phyloP scores from a whole-genome alignment of 2,113 vertebrate genomes.

The Maccullochella peelii region DNA sequence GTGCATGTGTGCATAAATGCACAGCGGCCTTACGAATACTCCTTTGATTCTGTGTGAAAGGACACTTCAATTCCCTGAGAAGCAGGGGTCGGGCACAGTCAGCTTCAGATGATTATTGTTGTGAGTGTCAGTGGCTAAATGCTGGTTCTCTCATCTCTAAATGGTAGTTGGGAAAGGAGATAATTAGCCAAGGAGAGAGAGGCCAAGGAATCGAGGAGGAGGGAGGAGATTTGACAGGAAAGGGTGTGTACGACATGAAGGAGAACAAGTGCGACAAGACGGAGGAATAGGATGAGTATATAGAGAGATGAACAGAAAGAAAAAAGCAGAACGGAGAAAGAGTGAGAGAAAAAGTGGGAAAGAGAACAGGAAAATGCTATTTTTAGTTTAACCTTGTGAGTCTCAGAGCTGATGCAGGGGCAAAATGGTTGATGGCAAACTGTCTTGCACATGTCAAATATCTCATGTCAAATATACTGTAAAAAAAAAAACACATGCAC shows the following conservation, averaged over 20 bases:
- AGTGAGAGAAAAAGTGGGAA: neutral
- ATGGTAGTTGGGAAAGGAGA: neutral
- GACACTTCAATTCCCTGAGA: neutral
- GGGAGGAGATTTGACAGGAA: neutral
- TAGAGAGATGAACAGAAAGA: neutral
- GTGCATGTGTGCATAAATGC: neutral
- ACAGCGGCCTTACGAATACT: no score
- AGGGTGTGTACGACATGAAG: neutral
- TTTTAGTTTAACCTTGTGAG: conserved; percentile 16
- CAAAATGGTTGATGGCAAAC: conserved; percentile 24
- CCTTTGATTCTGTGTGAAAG: neutral
- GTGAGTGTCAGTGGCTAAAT: conserved; percentile 1
- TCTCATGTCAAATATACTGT: neutral
- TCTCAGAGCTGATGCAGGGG: neutral
- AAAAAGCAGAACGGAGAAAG: neutral
- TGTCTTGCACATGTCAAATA: neutral
- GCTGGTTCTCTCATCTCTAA: conserved; percentile 16
- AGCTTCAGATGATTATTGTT: conserved; percentile 2
- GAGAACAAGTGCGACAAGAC: neutral
- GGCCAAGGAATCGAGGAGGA: neutral
- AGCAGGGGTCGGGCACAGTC: neutral
- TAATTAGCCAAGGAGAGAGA: conserved; percentile 34
- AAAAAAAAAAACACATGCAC: neutral
- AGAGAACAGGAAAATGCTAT: neutral
- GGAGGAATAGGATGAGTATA: rapidly evolving